Conservation (phyloP, 1,140 invertebrate species). For the Mylabris phalerata region DNA sequence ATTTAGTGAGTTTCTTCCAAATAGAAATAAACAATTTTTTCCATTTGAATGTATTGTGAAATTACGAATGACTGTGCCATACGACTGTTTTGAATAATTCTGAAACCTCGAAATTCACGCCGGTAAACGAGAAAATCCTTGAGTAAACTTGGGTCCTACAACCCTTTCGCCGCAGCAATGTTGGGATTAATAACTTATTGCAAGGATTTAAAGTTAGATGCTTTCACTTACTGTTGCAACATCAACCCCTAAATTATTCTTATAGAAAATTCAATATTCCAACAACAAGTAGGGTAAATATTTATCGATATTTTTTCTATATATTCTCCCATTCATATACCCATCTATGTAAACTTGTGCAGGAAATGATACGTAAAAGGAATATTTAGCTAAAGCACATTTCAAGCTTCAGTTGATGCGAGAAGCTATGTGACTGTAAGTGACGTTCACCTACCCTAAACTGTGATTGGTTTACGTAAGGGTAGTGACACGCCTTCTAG, state of each 20-base stretch:
- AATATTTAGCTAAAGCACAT: slow-evolving; percentile 32
- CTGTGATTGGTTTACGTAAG: slow-evolving; percentile 19
- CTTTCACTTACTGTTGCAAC: neutral
- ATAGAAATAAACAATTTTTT: no score
- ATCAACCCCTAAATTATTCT: no score
- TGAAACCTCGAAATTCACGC: slow-evolving; percentile 7
- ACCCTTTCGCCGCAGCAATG: slow-evolving; percentile 26
- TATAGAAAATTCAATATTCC: neutral
- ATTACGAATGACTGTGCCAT: neutral
- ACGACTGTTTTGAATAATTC: slow-evolving; percentile 8
- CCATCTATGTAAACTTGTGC: neutral
- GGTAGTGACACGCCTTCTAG: slow-evolving; percentile 23
- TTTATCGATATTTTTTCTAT: neutral
- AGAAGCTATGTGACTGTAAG: slow-evolving; percentile 36
- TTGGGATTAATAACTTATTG: slow-evolving; percentile 26
- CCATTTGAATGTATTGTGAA: no score
- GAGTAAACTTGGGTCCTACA: slow-evolving; percentile 11
- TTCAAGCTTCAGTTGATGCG: slow-evolving; percentile 32
- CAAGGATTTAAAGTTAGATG: slow-evolving; percentile 20
- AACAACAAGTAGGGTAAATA: neutral
- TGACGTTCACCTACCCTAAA: slow-evolving; percentile 28
- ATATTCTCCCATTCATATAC: neutral
- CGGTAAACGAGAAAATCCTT: slow-evolving; percentile 15
- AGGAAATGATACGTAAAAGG: slow-evolving; percentile 12
- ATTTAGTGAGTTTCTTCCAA: no score